Conservation (phyloP, 2,113 vertebrate genomes). For the Hypocryptadius cinnamomeus region DNA sequence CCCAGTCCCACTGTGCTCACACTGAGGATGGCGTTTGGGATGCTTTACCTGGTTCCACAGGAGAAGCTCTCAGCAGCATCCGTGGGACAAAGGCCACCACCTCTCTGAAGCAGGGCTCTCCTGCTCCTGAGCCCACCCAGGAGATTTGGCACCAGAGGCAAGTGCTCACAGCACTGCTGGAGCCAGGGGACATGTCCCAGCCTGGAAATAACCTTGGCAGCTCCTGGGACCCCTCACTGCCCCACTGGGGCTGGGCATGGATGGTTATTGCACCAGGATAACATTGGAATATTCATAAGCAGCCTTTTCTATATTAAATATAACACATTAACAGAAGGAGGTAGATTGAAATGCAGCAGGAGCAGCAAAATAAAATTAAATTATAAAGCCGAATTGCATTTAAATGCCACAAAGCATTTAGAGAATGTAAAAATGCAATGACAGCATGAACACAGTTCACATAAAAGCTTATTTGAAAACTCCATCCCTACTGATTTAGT, state of each 20-base stretch:
- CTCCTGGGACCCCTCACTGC: fast-evolving
- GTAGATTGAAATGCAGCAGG: neutral
- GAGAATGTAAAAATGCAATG: neutral
- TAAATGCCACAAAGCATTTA: neutral
- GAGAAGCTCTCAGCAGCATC: neutral
- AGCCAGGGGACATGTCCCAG: neutral
- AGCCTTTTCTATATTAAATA: neutral
- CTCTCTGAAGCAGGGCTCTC: neutral
- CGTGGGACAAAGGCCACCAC: fast-evolving
- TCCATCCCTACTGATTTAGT: fast-evolving
- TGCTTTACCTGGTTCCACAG: neutral
- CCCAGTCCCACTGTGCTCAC: neutral
- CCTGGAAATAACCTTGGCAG: neutral
- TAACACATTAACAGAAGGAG: fast-evolving
- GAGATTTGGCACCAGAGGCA: neutral
- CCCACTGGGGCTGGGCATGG: fast-evolving
- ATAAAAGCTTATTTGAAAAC: neutral
- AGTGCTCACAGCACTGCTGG: neutral
- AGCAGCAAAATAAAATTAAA: neutral
- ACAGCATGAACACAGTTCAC: neutral
- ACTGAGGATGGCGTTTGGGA: fast-evolving
- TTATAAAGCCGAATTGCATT: neutral
- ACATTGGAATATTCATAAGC: fast-evolving
- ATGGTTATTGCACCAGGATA: fast-evolving
- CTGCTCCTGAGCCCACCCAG: neutral